A percentile compares a stretch with the other conserved stretches of the same genome.
Conservation (phyloP, 2,113 vertebrate species). For the Laticauda colubrina region DNA sequence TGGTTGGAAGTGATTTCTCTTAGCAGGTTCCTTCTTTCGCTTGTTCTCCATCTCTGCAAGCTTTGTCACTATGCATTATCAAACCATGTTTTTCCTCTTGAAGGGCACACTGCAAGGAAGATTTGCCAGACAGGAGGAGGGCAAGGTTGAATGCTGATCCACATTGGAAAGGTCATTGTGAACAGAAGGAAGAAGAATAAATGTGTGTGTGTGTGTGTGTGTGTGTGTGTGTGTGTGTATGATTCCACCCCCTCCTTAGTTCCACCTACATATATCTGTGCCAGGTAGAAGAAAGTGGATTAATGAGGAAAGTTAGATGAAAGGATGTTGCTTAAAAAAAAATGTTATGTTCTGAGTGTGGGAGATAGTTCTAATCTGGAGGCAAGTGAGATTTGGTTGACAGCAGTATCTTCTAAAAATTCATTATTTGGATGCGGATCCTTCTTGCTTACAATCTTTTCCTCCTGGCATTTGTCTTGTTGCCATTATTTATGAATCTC, state of each 20-base stretch:
- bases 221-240: neutral
- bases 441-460: constrained; percentile 56
- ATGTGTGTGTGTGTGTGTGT: constrained; percentile 6
- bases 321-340: constrained; percentile 52
- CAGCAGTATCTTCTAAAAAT: constrained; percentile 62
- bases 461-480: constrained; percentile 52
- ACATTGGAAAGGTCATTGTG: constrained; percentile 62
- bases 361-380: constrained; percentile 57
- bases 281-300: constrained; percentile 59
- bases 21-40: constrained; percentile 57
- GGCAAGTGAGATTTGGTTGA: constrained; percentile 58
- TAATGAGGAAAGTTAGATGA: constrained; percentile 64
- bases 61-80: constrained; percentile 61
- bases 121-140: constrained; percentile 63
- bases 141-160: constrained; percentile 52
- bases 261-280: constrained; percentile 40
- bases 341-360: constrained; percentile 58
- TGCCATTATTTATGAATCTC: constrained; percentile 51
- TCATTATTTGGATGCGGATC: constrained; percentile 64
- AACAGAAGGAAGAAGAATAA: constrained; percentile 43
- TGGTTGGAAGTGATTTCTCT: constrained; percentile 69
- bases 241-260: neutral
- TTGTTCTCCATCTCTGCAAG: constrained; percentile 46
- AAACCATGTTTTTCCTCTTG: constrained; percentile 54
- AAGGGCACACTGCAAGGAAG: constrained; percentile 59